These are phyloP conservation scores for Chaetops frenatus DNA, from an alignment of 2,113 vertebrate species.

Conservation along the genomic window DNA sequence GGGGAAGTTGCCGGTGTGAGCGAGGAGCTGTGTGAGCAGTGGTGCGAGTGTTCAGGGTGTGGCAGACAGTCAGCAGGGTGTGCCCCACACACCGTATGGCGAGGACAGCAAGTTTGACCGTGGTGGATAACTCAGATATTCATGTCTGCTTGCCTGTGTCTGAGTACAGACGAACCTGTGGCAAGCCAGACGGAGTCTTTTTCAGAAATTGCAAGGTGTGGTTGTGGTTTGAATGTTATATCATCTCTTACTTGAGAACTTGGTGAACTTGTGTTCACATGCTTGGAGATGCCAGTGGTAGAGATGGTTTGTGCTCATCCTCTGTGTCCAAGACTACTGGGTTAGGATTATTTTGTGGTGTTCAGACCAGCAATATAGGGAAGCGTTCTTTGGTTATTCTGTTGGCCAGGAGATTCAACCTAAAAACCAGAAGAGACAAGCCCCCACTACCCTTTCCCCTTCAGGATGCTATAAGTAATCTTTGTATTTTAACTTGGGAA, in stretches of 20 bases:
- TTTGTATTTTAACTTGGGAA: background rate
- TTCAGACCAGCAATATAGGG: background rate
- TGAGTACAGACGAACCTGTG: background rate
- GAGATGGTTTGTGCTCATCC: background rate
- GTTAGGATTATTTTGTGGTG: background rate
- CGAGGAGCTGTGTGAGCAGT: background rate
- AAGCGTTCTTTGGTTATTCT: background rate
- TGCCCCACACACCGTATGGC: background rate
- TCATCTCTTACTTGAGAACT: background rate
- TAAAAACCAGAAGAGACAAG: background rate
- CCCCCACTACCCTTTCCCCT: rapidly evolving
- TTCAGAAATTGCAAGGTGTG: constrained; percentile 10
- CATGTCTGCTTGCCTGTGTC: background rate
- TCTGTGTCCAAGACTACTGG: background rate
- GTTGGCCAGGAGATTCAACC: background rate
- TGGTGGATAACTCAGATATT: background rate
- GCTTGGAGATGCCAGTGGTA: background rate
- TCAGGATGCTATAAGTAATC: background rate
- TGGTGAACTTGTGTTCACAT: background rate
- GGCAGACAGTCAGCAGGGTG: background rate
- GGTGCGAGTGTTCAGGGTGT: background rate
- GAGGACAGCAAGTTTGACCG: background rate
- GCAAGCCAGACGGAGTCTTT: background rate
- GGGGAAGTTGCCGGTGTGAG: background rate
- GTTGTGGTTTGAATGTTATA: background rate